Evolutionary conservation across 1,140 invertebrate genomes (phyloP), one percentile per base, ranked within the genome.

Genomic region (Meloidogyne floridensis): DNA sequence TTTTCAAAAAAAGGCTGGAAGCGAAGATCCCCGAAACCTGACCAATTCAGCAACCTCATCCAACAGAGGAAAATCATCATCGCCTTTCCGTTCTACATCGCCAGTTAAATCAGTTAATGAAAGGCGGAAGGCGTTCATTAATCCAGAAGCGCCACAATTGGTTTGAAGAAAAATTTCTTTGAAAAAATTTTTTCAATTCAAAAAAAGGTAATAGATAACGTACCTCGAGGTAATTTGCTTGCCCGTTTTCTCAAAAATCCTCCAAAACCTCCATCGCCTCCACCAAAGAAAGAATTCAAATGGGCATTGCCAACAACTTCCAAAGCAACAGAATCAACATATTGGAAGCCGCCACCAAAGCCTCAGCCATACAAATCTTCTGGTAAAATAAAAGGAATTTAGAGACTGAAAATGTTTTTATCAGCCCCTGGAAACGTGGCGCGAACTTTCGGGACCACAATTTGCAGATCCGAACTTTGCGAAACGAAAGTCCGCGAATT

Each of bases 341-440:
- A 79, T 79, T 79, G 59, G 59, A 54, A 69, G 65, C 77, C 77
- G 11, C 77, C 77, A n/a, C 77, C 65, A 32, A 79, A 79, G 43
- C 77, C 77, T 65, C 77, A 79, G n/a, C 77, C 77, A 10, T 79
- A 79, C 65, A 79, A 79, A 70, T 79, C 77, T 15, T 79, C 77
- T 18, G 77, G 77, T 72, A n/a, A 79, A 47, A 71, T 32, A 79
- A 15, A 47, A 15, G 51, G 20, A 74, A 32, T 65, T 54, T 54
- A 54, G 11, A 54, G 11, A 11, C 0, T 47, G 4, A 47, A 7
- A 47, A 7, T 47, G 0, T 47, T 47, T 47, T 32, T 32, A 32
- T 32, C 2, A 32, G 32, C 32, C 32, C 32, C 32, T 32, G 32
- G 32, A 32, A 32, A 32, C 2, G 32, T 32, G 32, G 1, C 32